These are phyloP conservation scores for Seira musarum DNA, from an alignment of 2,888 invertebrate genomes.

Conservation along the genomic window DNA sequence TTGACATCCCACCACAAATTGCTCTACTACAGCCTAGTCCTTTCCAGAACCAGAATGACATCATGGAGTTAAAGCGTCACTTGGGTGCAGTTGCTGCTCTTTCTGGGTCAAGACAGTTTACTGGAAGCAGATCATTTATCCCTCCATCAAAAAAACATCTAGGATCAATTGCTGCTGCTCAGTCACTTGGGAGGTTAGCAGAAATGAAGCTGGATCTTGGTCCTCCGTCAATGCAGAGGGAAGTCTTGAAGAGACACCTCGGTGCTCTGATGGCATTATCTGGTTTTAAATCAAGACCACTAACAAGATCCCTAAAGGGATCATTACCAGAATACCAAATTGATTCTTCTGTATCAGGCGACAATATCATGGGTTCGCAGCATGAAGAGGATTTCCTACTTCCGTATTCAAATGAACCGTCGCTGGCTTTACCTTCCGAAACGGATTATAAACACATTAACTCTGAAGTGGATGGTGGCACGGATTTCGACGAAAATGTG, in stretches of 20 bases:
- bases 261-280: conserved; percentile 53
- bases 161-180: conserved; percentile 60
- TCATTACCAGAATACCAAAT: conserved; percentile 38
- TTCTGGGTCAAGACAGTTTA: conserved; percentile 36
- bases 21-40: neutral
- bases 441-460: too few species aligned
- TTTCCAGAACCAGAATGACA: conserved; percentile 18
- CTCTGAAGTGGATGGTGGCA: too few species aligned
- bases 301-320: conserved; percentile 42
- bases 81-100: conserved; percentile 51
- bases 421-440: neutral
- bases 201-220: conserved; percentile 38
- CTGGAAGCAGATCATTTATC: conserved; percentile 45
- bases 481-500: conserved; percentile 20
- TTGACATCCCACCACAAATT: neutral
- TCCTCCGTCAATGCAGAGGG: neutral
- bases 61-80: conserved; percentile 42
- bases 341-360: conserved; percentile 28
- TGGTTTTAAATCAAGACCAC: conserved; percentile 32
- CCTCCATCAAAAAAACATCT: conserved; percentile 60
- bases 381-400: neutral
- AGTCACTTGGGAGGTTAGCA: conserved; percentile 19
- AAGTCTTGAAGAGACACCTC: conserved; percentile 50
- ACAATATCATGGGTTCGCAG: conserved; percentile 11
- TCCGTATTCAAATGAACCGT: conserved; percentile 25